Percentiles rank a stretch among this genome's conserved stretches.
Conservation (phyloP, 2,113 vertebrate genomes). For the Chloebia gouldiae region DNA sequence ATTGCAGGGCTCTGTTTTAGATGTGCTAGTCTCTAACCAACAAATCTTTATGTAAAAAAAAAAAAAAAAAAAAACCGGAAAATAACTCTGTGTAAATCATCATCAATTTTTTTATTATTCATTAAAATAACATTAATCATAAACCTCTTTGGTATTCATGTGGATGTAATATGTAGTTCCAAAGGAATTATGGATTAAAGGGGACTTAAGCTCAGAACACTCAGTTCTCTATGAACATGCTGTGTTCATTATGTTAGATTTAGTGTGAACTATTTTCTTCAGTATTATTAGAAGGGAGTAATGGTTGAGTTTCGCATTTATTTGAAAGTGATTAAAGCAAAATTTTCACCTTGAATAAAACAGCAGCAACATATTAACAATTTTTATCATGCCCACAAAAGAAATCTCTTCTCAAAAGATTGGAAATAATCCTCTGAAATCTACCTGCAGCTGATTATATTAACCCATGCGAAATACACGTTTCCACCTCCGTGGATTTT, state of each 20-base stretch:
- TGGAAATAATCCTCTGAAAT: conserved; percentile 67
- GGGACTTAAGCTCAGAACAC: conserved; percentile 60
- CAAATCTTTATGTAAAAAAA: not conserved
- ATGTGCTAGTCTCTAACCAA: conserved; percentile 1
- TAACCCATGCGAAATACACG: conserved; percentile 38
- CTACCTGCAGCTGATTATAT: conserved; percentile 69
- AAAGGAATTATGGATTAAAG: conserved; percentile 71
- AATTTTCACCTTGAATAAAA: conserved; percentile 73
- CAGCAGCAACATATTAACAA: conserved; percentile 59
- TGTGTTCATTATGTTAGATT: conserved; percentile 73
- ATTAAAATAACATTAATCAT: conserved; percentile 71
- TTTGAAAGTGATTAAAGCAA: conserved; percentile 72
- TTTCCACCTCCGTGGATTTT: not conserved
- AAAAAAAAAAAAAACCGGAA: not conserved
- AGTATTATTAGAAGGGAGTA: conserved; percentile 64
- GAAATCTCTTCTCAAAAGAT: conserved; percentile 66
- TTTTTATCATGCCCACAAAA: conserved; percentile 70
- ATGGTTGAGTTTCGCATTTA: conserved; percentile 62
- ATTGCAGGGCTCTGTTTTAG: not conserved
- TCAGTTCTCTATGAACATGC: conserved; percentile 61
- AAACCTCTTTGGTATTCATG: conserved; percentile 66
- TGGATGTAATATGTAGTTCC: conserved; percentile 60
- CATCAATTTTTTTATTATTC: conserved; percentile 67
- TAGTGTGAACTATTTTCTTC: conserved; percentile 69
- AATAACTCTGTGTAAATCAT: conserved; percentile 53